Evolutionary conservation across 2,888 invertebrate genomes (phyloP), one percentile per base, ranked within the genome.

Genomic region (Drosophila antonietae): DNA sequence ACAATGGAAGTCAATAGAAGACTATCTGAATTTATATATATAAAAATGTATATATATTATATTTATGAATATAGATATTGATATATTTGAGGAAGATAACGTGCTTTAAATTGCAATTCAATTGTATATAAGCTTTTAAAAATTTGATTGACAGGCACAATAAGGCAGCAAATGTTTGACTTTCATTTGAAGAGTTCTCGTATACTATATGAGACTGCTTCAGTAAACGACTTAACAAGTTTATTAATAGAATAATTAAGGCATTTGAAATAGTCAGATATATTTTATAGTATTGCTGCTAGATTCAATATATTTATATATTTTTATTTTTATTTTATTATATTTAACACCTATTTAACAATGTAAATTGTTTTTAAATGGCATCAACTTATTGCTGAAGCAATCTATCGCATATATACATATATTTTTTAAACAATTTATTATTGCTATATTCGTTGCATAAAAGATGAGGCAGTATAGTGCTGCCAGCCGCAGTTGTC

Each of bases 401-500:
- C 15, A n/a, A 9, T 33, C 33, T 33, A 10, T 1, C 8, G 2
- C 33, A 10, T 33, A 14, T 14, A 37, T 37, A 14, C 2, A 28
- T 28, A 28, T 14, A 14, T 37, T 44, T 44, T 23, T 12, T 2
- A n/a, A 28, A n/a, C 31, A 18, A 15, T 52, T 35, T 35, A 15
- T 52, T 37, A 35, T 20, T 20, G 20, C 15, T 14, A 18, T 14
- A 35, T 18, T 7, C 35, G 20, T 20, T 20, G 35, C 20, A 52
- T 52, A 52, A 35, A 52, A 35, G 52, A 52, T 35, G 52, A 20
- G 31, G 5, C 9, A 4, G 7, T 28, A 28, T 15, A 18, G 10
- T 18, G 43, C 43, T 18, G 43, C 18, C 43, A 28, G 47, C 49
- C 31, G 20, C 35, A 52, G 18, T 10, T 53, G 52, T 23, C 52